phyloP scores from a whole-genome alignment of 2,797 vertebrate species.

The Dicrostonyx torquatus region DNA sequence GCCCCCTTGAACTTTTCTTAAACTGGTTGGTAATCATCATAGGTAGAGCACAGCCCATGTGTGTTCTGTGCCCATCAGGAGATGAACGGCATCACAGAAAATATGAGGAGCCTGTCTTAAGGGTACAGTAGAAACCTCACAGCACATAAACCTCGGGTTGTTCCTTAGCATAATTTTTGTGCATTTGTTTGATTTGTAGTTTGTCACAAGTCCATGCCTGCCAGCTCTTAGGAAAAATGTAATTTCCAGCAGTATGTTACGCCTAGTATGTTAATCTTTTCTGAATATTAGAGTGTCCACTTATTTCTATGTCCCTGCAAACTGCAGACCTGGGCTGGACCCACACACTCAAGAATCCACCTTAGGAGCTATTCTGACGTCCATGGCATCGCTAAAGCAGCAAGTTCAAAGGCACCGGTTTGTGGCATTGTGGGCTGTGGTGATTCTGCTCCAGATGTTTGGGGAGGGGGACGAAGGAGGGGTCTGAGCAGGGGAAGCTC shows the following conservation, averaged over 20 bases:
- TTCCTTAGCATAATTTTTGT: slow-evolving; percentile 72
- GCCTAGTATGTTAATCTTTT: slow-evolving; percentile 80
- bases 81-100: slow-evolving; percentile 61
- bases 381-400: slow-evolving; percentile 81
- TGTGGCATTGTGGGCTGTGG: slow-evolving; percentile 84
- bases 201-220: slow-evolving; percentile 79
- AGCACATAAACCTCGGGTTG: slow-evolving; percentile 61
- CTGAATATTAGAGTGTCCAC: slow-evolving; percentile 71
- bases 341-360: slow-evolving; percentile 86
- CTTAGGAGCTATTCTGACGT: slow-evolving; percentile 82
- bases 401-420: slow-evolving; percentile 82
- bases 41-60: slow-evolving; percentile 72
- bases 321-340: slow-evolving; percentile 92
- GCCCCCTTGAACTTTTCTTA: slow-evolving; percentile 70
- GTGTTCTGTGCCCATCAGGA: slow-evolving; percentile 67
- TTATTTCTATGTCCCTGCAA: slow-evolving; percentile 87
- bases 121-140: slow-evolving; percentile 69
- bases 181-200: slow-evolving; percentile 77
- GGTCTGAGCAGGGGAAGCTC: slow-evolving; percentile 42
- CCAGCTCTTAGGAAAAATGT: slow-evolving; percentile 80
- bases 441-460: slow-evolving; percentile 87
- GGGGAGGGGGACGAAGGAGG: slow-evolving; percentile 61
- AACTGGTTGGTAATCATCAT: slow-evolving; percentile 67
- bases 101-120: slow-evolving; percentile 65
- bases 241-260: slow-evolving; percentile 83